Base-by-base conservation (phyloP, 35 echinoderm and acorn worm genomes). In the Heliocidaris tuberculata region DNA sequence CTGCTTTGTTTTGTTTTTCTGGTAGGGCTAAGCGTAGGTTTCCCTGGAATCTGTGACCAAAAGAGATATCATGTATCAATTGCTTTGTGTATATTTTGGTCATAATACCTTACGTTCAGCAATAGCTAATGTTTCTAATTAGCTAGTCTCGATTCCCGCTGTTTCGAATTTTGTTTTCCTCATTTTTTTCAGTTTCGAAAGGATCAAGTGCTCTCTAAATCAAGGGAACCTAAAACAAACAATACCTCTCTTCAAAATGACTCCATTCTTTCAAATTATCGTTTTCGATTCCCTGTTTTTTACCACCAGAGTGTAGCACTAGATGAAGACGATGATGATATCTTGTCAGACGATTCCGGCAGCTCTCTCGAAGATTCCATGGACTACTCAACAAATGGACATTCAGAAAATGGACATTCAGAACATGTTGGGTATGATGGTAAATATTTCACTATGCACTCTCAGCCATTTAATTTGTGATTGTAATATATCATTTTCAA, bases 321-420 rank as follows among this genome's bases (percentile, higher is more conserved):
- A 9, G 15, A 35, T 48, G 42, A 93, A 7, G 49, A 93, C 29
- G 90, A 59, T 10, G 48, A 49, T 59, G 91, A 59, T n/a, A 93
- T 93, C 17, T 27, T 93, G 11, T 93, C 91, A 13, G 91, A 93
- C 27, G 91, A 93, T 30, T 93, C 91, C 2, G 91, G 91, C 6
- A 93, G 91, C 50, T 56, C 91, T 49, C 91, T 93, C 2, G 91
- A 31, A 9, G 91, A 93, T 15, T 17, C 91, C 6, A 6, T 13
- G 11, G 91, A 93, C 50, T 59, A 48, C 48, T 59, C 0, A 49
- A 48, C 12, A 1, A 93, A 93, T 10, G 48, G 48, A 30, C 27
- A 86, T 29, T 30, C 85, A 29, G 85, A 86, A 24, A 4, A 32
- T 86, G 21, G 48, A 30, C 27, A 86, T 29, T 30, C 85, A 29